Evolutionary conservation across 2,797 vertebrate genomes (phyloP).

Genomic region (Enoplosus armatus): DNA sequence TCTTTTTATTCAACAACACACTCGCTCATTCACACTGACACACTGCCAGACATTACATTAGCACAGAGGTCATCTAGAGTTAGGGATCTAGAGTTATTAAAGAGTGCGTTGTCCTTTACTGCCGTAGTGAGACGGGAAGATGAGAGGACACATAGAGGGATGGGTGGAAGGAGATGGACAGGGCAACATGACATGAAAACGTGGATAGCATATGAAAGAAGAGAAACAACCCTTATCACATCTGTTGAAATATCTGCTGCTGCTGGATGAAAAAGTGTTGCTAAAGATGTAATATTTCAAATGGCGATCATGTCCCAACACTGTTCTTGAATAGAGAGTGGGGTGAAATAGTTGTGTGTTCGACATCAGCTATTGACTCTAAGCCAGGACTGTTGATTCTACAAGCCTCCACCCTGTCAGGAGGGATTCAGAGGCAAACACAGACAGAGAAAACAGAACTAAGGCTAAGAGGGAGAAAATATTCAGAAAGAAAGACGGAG

Average conservation of each 20-base stretch:
- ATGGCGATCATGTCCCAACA: not conserved
- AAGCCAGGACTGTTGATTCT: constrained; percentile 26
- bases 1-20: not conserved
- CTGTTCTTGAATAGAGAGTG: not conserved
- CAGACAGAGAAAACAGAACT: not conserved
- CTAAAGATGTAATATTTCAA: constrained; percentile 3
- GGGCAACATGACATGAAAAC: not conserved
- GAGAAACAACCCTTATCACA: not conserved
- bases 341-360: constrained; percentile 18
- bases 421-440: constrained; percentile 19
- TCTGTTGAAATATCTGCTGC: not conserved
- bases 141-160: not conserved
- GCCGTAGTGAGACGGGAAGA: not conserved
- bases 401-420: constrained; percentile 30
- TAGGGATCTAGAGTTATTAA: not conserved
- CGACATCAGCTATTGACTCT: constrained; percentile 33
- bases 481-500: not conserved
- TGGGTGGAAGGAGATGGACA: not conserved
- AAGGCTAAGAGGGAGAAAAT: not conserved
- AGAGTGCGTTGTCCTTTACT: not conserved
- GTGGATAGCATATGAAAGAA: not conserved
- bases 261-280: not conserved
- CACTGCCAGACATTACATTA: not conserved
- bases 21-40: not conserved
- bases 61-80: constrained; percentile 2